Conservation (phyloP, 2,797 vertebrate genomes). For the Coluber constrictor region DNA sequence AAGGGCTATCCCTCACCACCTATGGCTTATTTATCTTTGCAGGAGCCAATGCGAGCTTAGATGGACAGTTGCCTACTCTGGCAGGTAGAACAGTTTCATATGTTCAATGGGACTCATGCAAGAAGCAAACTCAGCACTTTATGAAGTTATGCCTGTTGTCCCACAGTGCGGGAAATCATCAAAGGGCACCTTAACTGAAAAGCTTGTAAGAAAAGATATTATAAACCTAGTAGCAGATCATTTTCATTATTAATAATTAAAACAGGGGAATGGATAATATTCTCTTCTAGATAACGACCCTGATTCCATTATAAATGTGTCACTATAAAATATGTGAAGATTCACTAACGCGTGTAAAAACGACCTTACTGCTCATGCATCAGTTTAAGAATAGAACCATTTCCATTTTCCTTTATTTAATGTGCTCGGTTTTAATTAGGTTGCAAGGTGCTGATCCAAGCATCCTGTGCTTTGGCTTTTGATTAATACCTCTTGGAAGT, state of each 20-base stretch:
- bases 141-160: not conserved
- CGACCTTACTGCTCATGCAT: not conserved
- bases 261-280: constrained; percentile 6
- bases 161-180: not conserved
- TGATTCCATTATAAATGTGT: constrained; percentile 13
- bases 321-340: constrained; percentile 17
- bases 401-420: constrained; percentile 20
- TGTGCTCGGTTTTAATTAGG: constrained; percentile 47
- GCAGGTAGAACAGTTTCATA: not conserved
- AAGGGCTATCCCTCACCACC: not conserved
- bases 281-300: constrained; percentile 12
- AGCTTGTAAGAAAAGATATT: not conserved
- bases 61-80: too few species aligned
- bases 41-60: not conserved
- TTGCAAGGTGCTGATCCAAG: constrained; percentile 32
- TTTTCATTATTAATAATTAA: constrained; percentile 28
- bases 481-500: constrained; percentile 46
- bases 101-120: not conserved
- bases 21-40: not conserved
- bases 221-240: not conserved
- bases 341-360: not conserved
- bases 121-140: not conserved
- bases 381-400: constrained; percentile 40
- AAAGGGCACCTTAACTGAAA: not conserved
- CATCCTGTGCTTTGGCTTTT: constrained; percentile 31